Conservation (phyloP, 2,888 invertebrate genomes). For the Drosophila paramelanica region DNA sequence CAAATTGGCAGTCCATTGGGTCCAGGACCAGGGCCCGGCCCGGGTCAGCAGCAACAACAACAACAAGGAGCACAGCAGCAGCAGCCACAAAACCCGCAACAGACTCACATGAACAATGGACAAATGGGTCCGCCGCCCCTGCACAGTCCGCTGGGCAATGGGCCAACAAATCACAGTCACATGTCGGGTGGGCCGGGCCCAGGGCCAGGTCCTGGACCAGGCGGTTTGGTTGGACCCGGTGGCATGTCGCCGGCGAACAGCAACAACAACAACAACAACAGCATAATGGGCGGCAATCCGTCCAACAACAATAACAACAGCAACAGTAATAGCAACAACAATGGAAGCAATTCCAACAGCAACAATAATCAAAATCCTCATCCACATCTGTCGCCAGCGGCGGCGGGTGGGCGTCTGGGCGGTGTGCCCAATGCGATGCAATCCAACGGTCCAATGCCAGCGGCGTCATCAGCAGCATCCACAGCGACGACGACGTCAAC, state of each 20-base stretch:
- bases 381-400: constrained; percentile 79
- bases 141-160: constrained; percentile 90
- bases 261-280: constrained; percentile 52
- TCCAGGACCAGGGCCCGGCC: constrained; percentile 58
- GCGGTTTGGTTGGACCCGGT: constrained; percentile 73
- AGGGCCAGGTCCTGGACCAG: constrained; percentile 79
- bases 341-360: constrained; percentile 53
- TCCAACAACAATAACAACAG: constrained; percentile 48
- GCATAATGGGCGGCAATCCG: constrained; percentile 56
- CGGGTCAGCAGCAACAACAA: constrained; percentile 52
- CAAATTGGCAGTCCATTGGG: constrained; percentile 86
- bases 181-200: constrained; percentile 83
- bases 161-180: constrained; percentile 86
- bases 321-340: constrained; percentile 67
- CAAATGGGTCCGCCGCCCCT: constrained; percentile 92
- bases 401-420: constrained; percentile 73
- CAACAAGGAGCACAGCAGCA: constrained; percentile 57
- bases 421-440: constrained; percentile 75
- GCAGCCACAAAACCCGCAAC: constrained; percentile 77
- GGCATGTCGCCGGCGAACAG: constrained; percentile 79
- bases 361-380: constrained; percentile 81
- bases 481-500: constrained; percentile 65
- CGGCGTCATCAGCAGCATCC: constrained; percentile 69
- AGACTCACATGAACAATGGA: constrained; percentile 88
- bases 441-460: constrained; percentile 87